Conservation (phyloP, 2,113 vertebrate genomes). For the Cyanoliseus patagonus region DNA sequence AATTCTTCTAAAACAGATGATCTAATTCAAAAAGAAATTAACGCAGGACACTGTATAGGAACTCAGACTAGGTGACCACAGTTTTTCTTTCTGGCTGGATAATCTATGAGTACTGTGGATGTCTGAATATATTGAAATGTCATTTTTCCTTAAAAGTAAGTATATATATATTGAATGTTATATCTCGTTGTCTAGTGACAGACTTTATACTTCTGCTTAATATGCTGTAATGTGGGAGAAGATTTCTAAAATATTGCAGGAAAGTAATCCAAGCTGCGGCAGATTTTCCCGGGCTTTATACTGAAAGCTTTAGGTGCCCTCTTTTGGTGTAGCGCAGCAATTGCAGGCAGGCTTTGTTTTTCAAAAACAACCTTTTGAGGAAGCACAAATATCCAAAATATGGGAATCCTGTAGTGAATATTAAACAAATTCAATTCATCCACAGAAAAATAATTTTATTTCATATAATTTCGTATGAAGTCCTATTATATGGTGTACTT, state of each 20-base stretch:
- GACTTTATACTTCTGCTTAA: not conserved
- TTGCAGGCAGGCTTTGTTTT: slow-evolving; percentile 14
- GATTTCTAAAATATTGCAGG: not conserved
- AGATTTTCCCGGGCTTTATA: not conserved
- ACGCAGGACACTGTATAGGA: not conserved
- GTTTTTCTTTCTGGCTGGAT: not conserved
- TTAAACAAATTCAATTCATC: not conserved
- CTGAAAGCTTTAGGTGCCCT: slow-evolving; percentile 72
- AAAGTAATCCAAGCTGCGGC: not conserved
- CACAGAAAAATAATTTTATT: not conserved
- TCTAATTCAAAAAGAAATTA: not conserved
- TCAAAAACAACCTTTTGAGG: not conserved
- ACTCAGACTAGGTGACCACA: not conserved
- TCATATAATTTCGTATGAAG: not conserved
- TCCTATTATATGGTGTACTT: not conserved
- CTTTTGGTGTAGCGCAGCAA: slow-evolving; percentile 46
- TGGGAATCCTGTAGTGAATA: not conserved
- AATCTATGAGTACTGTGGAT: not conserved
- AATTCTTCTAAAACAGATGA: not conserved
- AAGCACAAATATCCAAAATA: not conserved
- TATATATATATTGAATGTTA: not conserved
- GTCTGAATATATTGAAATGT: not conserved
- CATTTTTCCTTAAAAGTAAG: not conserved
- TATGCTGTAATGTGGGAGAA: not conserved
- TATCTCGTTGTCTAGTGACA: not conserved